phyloP scores from a whole-genome alignment of 2,888 invertebrate species.

The Volucella bombylans region DNA sequence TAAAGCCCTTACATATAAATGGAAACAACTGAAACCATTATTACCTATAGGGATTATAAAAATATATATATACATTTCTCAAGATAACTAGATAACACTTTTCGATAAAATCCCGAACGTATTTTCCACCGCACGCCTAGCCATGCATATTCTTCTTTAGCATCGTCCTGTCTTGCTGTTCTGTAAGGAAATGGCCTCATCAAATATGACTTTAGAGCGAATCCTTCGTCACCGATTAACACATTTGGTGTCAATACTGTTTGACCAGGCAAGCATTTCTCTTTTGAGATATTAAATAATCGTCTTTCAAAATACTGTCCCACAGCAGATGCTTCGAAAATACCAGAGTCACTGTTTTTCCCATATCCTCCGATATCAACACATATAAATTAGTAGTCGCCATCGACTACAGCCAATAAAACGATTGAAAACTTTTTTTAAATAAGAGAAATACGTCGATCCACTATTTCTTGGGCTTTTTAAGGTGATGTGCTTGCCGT shows the following conservation, averaged over 20 bases:
- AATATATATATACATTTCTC: too few species aligned
- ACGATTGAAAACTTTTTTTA: conserved; percentile 33
- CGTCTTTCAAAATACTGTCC: conserved; percentile 5
- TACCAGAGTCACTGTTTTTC: conserved; percentile 18
- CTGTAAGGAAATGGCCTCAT: conserved; percentile 18
- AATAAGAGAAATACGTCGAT: conserved; percentile 26
- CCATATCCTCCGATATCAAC: conserved; percentile 32
- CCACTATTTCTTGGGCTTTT: conserved; percentile 29
- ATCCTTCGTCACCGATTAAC: conserved; percentile 35
- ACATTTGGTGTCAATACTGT: conserved; percentile 6
- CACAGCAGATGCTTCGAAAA: conserved; percentile 12
- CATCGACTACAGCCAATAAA: conserved; percentile 28
- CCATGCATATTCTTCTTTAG: too few species aligned
- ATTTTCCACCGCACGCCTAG: too few species aligned
- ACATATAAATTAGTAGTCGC: conserved; percentile 30
- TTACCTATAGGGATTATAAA: too few species aligned
- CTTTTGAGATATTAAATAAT: conserved; percentile 2
- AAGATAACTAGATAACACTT: too few species aligned
- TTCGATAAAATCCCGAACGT: too few species aligned
- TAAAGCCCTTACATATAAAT: too few species aligned
- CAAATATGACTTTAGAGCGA: conserved; percentile 29
- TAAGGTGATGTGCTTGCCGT: background rate
- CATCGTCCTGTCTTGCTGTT: too few species aligned
- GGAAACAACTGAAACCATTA: too few species aligned
- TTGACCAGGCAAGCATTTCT: conserved; percentile 6